Evolutionary conservation across 1,140 invertebrate genomes (phyloP), one percentile per base, ranked within the genome.

Genomic region (Lepidostoma basale): DNA sequence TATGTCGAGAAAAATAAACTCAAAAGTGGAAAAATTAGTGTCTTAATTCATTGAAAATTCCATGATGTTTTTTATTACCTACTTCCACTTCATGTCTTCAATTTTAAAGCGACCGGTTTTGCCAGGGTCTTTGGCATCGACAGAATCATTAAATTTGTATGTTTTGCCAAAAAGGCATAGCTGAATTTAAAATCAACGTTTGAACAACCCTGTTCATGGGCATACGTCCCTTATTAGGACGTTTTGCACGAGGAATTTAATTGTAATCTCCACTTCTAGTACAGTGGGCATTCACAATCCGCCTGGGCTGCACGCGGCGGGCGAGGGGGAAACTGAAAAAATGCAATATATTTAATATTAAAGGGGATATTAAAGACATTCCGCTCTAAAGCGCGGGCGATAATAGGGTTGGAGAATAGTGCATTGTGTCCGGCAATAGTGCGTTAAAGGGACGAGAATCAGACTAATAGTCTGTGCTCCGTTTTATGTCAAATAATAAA

Each of bases 331-430:
- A 20, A 26, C 20, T 18, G 25, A 39, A 65, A 72, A 72, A 72
- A 72, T 72, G 70, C 70, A 72, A 72, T 72, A 72, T 72, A 66
- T 68, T 68, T 66, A 68, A 68, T 72, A 72, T 72, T 72, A 72
- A 72, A 54, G 12, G 12, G 12, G n/a, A 16, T 44, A 44, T 44
- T 44, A 44, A 44, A 14, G 33, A 36, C 9, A 36, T 36, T 36
- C 33, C 33, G 33, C 33, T 36, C 26, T 70, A 62, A 70, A 62
- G 58, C 54, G 39, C 25, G 8, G 18, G 47, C 47, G 14, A 33
- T 58, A 10, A 16, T 28, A 4, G 26, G 28, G 54, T 22, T 28
- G 25, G 28, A 26, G 54, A 45, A 16, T 36, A n/a, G 33, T n/a
- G 10, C 14, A 36, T 36, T 36, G 33, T 36, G 33, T 36, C 14